These are phyloP conservation scores for Platynereis dumerilii DNA, from an alignment of 2,888 invertebrate species.

Conservation along the genomic window DNA sequence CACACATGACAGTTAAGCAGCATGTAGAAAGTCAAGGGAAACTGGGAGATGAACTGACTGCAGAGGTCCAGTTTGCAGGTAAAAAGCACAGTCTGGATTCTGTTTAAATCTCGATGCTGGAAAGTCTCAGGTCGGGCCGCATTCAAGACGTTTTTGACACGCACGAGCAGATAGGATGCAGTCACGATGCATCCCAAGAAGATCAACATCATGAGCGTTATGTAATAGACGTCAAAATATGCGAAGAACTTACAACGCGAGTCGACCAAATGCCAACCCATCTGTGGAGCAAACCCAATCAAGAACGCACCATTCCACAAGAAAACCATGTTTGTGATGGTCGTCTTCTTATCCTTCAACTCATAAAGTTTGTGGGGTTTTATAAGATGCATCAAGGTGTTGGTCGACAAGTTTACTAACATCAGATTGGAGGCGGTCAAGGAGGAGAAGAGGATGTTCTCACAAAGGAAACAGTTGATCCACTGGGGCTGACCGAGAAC, in stretches of 20 bases:
- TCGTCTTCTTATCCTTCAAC: constrained; percentile 47
- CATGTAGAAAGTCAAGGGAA: constrained; percentile 44
- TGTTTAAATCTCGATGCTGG: constrained; percentile 9
- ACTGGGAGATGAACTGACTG: constrained; percentile 41
- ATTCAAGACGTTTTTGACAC: constrained; percentile 1
- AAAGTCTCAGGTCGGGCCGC: not conserved
- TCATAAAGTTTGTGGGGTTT: constrained; percentile 39
- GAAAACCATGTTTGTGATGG: constrained; percentile 47
- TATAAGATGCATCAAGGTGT: constrained; percentile 45
- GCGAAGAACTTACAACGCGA: constrained; percentile 13
- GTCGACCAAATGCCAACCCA: constrained; percentile 42
- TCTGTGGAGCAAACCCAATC: constrained; percentile 51
- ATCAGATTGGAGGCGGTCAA: constrained; percentile 44
- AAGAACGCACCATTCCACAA: constrained; percentile 54
- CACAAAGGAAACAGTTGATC: constrained; percentile 52
- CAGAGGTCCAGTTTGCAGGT: constrained; percentile 39
- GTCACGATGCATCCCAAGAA: not conserved
- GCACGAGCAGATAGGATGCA: constrained; percentile 3
- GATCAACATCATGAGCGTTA: constrained; percentile 1
- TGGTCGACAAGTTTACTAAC: constrained; percentile 45
- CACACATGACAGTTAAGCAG: constrained; percentile 37
- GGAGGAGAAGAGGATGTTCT: constrained; percentile 50
- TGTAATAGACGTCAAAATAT: constrained; percentile 15
- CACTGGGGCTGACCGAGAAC: constrained; percentile 29
- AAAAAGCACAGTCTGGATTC: constrained; percentile 7